Evolutionary conservation across 2,888 invertebrate genomes (phyloP).

Genomic region (Lagria hirta): DNA sequence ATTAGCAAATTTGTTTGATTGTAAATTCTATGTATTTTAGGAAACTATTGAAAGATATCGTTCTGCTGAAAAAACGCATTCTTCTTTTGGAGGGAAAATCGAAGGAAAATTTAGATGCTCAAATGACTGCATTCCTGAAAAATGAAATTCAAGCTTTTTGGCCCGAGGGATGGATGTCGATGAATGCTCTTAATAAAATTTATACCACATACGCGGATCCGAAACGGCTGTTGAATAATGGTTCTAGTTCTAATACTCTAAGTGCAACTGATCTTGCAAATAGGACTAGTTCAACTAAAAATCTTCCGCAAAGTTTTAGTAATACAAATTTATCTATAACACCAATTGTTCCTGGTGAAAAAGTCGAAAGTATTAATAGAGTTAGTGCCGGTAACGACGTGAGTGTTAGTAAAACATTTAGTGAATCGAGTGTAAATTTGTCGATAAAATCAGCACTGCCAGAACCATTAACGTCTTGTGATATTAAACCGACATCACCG

Average conservation of each 20-base stretch:
- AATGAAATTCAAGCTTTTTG: slow-evolving; percentile 56
- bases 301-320: slow-evolving; percentile 23
- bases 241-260: slow-evolving; percentile 3
- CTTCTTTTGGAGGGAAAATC: slow-evolving; percentile 48
- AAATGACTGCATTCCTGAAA: slow-evolving; percentile 55
- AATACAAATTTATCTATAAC: slow-evolving; percentile 27
- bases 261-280: no score
- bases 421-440: slow-evolving; percentile 17
- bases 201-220: slow-evolving; percentile 32
- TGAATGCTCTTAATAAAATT: slow-evolving; percentile 46
- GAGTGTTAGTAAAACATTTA: slow-evolving; percentile 35
- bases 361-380: slow-evolving; percentile 13
- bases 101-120: slow-evolving; percentile 57
- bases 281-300: slow-evolving; percentile 9
- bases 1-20: slow-evolving; percentile 18
- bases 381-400: slow-evolving; percentile 24
- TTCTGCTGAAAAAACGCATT: slow-evolving; percentile 46
- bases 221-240: slow-evolving; percentile 12
- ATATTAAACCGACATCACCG: slow-evolving; percentile 17
- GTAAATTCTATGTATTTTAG: no score
- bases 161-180: slow-evolving; percentile 61
- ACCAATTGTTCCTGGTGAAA: slow-evolving; percentile 18
- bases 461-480: slow-evolving; percentile 28
- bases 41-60: slow-evolving; percentile 47
- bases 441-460: slow-evolving; percentile 22